These are phyloP conservation scores for Danio tinwini DNA, from an alignment of 2,797 vertebrate species.

Conservation along the genomic window DNA sequence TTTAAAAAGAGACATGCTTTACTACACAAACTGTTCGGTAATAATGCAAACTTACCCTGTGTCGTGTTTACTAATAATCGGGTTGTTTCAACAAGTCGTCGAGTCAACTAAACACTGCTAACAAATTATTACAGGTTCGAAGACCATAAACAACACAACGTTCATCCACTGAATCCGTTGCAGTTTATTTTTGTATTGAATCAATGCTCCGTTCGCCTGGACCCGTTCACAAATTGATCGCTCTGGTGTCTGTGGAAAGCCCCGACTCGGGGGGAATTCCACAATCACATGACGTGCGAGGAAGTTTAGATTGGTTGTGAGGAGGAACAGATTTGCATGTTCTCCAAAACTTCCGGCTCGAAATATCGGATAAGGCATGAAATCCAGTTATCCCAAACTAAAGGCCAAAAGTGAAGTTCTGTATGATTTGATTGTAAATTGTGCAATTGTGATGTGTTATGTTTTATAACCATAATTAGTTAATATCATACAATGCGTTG, in stretches of 20 bases:
- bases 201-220: neutral
- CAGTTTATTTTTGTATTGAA: neutral
- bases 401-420: neutral
- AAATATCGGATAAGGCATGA: neutral
- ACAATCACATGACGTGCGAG: conserved; percentile 53
- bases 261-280: conserved; percentile 82
- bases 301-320: conserved; percentile 46
- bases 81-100: neutral
- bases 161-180: neutral
- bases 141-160: neutral
- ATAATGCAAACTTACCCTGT: conserved; percentile 24
- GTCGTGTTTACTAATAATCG: neutral
- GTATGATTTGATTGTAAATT: neutral
- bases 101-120: neutral
- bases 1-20: neutral
- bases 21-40: neutral
- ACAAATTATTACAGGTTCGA: no score
- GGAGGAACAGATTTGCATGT: conserved; percentile 39
- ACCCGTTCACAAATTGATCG: neutral
- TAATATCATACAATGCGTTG: no score
- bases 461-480: neutral
- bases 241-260: conserved; percentile 72
- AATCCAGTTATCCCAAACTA: neutral
- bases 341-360: conserved; percentile 47
- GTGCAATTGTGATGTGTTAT: neutral